Evolutionary conservation across 1,140 invertebrate species (phyloP).

Genomic region (Brachionus paranguensis): DNA sequence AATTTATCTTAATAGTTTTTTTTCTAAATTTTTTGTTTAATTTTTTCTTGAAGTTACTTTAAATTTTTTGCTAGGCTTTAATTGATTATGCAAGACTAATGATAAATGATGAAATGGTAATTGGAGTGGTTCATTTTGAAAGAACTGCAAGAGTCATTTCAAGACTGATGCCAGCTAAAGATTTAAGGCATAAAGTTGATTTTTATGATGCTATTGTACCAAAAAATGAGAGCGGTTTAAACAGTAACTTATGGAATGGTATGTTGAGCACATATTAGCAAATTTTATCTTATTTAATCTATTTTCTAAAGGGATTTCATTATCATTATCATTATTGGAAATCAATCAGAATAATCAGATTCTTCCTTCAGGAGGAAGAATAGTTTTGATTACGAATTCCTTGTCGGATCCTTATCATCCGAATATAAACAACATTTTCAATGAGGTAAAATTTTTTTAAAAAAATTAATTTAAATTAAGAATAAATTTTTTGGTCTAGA

Average conservation of each 20-base stretch:
- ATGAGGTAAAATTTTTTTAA: background rate
- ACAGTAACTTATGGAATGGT: slow-evolving; percentile 38
- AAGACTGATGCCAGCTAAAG: background rate
- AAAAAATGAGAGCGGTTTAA: background rate
- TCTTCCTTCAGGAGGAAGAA: background rate
- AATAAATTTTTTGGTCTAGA: no score
- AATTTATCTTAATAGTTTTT: background rate
- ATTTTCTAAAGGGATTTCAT: background rate
- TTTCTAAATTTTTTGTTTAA: background rate
- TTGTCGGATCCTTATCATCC: background rate
- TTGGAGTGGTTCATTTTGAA: slow-evolving; percentile 33
- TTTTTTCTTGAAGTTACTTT: background rate
- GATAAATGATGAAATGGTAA: background rate
- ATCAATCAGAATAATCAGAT: background rate
- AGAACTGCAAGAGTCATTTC: background rate
- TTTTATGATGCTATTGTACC: background rate
- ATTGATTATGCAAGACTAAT: slow-evolving; percentile 14
- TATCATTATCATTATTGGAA: background rate
- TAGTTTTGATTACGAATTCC: background rate
- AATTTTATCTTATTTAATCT: background rate
- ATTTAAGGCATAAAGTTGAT: background rate
- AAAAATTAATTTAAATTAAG: no score
- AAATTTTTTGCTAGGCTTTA: background rate
- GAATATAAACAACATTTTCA: background rate
- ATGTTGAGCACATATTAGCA: background rate